Base-by-base conservation (phyloP, 2,113 vertebrate genomes). In the Protomyctophum bolini region DNA sequence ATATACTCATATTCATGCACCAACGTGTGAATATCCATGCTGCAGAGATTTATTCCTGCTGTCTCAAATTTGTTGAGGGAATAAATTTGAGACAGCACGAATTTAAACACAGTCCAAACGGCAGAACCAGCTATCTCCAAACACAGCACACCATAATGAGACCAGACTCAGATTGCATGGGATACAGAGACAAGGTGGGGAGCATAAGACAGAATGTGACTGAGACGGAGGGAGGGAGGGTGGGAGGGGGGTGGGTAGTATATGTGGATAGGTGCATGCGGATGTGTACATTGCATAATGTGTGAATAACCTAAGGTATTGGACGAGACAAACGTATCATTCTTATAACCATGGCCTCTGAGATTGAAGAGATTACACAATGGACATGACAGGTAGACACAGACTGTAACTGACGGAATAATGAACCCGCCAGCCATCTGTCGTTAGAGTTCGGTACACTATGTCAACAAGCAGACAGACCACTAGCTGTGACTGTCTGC, bases 391-490 rank as follows among this genome's bases (percentile, higher is more conserved):
- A 58, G 60, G 11, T 4, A 10, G 80, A 73, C 64, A 82, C 71
- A 58, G 1, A 28, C 70, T 4, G 33, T 33, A 33, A 33, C 33
- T 21, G 71, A 46, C 21, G 57, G 58, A 10, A 65, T 51, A 15
- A 11, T 60, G 57, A 15, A 61, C 63, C 54, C 58, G 62, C 41
- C 5, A 15, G 57, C 64, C 66, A 48, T 55, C 51, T 64, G 75
- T 79, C 78, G 78, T 60, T 29, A 58, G 73, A 41, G 41, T 12
- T 41, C 3, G 51, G 45, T 68, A 51, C 73, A 55, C 69, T 67
- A 11, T 77, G 80, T 86, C 69, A 74, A 79, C 80, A 76, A 61
- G 74, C 58, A 76, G 81, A 85, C 60, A 79, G 12, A 47, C 58
- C 6, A 60, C 50, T 49, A 52, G 10, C 63, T 52, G 61, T 12